Evolutionary conservation across 2,797 vertebrate genomes (phyloP).

Genomic region (Bothrops alternatus): DNA sequence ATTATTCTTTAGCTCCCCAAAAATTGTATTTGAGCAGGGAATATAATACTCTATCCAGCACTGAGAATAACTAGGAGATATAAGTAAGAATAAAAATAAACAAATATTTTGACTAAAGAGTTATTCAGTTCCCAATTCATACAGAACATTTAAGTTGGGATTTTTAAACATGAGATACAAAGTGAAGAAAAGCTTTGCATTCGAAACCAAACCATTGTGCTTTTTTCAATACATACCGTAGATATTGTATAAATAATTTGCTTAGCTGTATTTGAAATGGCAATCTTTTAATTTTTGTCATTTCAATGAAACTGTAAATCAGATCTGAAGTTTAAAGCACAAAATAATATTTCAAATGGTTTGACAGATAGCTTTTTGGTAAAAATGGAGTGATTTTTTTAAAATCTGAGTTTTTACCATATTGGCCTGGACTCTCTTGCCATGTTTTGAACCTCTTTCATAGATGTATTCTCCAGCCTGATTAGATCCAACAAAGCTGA

Average conservation of each 20-base stretch:
- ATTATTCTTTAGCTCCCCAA: background rate
- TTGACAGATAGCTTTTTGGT: background rate
- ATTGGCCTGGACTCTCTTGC: constrained; percentile 96
- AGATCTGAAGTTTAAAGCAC: background rate
- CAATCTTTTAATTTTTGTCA: background rate
- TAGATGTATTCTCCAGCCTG: constrained; percentile 96
- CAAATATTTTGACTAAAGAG: background rate
- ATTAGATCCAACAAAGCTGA: constrained; percentile 99
- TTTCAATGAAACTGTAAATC: background rate
- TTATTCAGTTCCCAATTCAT: background rate
- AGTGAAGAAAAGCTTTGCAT: background rate
- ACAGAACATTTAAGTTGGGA: background rate
- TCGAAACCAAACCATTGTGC: background rate
- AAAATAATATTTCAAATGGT: background rate
- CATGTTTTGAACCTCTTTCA: constrained; percentile 89
- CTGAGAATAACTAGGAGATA: background rate
- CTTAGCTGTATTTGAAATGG: background rate
- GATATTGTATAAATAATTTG: background rate
- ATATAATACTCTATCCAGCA: background rate
- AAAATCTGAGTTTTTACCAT: constrained; percentile 78
- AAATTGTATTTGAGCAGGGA: background rate
- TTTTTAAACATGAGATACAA: background rate
- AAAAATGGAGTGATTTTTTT: background rate
- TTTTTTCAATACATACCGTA: background rate
- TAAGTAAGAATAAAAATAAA: background rate